Evolutionary conservation across 64 coral and sea anemone species (phyloP).

Genomic region (Hydrozoanthus tunicans): DNA sequence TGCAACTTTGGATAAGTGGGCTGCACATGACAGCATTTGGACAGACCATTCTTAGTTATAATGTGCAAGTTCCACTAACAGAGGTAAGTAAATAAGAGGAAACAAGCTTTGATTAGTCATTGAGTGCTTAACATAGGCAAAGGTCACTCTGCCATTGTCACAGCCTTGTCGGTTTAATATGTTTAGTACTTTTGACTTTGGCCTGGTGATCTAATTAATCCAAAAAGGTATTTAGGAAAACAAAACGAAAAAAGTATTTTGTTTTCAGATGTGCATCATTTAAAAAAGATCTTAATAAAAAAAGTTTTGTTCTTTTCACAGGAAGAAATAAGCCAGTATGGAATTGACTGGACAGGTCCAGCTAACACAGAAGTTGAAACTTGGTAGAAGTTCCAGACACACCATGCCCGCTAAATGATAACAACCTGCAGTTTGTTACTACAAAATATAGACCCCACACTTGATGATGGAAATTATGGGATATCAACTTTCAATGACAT

Average conservation of each 20-base stretch:
- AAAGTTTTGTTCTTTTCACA: constrained; percentile 37
- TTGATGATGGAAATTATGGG: constrained; percentile 67
- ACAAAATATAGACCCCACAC: constrained; percentile 39
- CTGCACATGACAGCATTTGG: constrained; percentile 48
- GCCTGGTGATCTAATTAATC: too few species aligned
- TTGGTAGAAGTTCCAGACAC: constrained; percentile 69
- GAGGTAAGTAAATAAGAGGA: too few species aligned
- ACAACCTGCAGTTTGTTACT: constrained; percentile 33
- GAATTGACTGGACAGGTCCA: constrained; percentile 65
- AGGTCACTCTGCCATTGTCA: too few species aligned
- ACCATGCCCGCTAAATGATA: constrained; percentile 38
- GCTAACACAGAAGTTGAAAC: constrained; percentile 44
- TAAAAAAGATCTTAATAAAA: constrained; percentile 1
- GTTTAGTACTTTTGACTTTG: too few species aligned
- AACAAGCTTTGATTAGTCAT: too few species aligned
- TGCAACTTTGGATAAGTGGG: constrained; percentile 73
- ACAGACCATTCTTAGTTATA: constrained; percentile 4
- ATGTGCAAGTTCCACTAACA: too few species aligned
- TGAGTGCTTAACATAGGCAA: too few species aligned
- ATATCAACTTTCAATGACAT: constrained; percentile 58
- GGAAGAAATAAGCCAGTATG: constrained; percentile 63
- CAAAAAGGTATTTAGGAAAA: neutral
- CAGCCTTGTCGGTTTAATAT: too few species aligned
- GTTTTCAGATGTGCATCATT: neutral
- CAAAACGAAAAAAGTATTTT: neutral